These are phyloP conservation scores for Pollachius pollachius DNA, from an alignment of 2,113 vertebrate species.

Conservation along the genomic window DNA sequence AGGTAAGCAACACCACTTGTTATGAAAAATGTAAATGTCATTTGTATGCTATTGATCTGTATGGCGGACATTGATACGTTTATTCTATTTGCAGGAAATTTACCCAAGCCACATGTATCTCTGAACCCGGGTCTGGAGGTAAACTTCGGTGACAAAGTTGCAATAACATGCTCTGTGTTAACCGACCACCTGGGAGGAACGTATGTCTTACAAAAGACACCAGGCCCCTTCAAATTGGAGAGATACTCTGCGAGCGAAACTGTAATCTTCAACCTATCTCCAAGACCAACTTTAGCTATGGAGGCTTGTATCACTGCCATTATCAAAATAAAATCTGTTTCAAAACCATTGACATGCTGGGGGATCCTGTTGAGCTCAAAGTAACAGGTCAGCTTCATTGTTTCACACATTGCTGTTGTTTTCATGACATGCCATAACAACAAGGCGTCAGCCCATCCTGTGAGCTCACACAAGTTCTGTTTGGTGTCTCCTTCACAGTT, in stretches of 20 bases:
- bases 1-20: constrained; percentile 36
- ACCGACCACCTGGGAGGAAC: constrained; percentile 53
- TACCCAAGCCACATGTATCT: constrained; percentile 52
- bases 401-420: not conserved
- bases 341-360: constrained; percentile 51
- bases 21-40: not conserved
- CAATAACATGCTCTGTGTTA: constrained; percentile 53
- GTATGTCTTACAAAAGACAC: constrained; percentile 38
- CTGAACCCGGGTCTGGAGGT: constrained; percentile 42
- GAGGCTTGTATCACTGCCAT: constrained; percentile 64
- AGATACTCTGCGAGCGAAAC: constrained; percentile 41
- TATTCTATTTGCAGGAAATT: constrained; percentile 37
- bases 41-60: too few species aligned
- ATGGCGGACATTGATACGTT: not conserved
- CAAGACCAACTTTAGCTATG: constrained; percentile 49
- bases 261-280: constrained; percentile 48
- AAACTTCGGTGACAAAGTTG: constrained; percentile 56
- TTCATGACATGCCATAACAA: not conserved
- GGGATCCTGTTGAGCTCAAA: constrained; percentile 35
- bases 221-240: constrained; percentile 36
- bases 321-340: constrained; percentile 57
- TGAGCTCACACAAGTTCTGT: not conserved
- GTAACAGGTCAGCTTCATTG: constrained; percentile 36
- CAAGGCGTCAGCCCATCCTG: too few species aligned
- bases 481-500: constrained; percentile 36